phyloP scores from a whole-genome alignment of 30 jellyfish, hydroid and myxozoan species.

The Clytia hemisphaerica region DNA sequence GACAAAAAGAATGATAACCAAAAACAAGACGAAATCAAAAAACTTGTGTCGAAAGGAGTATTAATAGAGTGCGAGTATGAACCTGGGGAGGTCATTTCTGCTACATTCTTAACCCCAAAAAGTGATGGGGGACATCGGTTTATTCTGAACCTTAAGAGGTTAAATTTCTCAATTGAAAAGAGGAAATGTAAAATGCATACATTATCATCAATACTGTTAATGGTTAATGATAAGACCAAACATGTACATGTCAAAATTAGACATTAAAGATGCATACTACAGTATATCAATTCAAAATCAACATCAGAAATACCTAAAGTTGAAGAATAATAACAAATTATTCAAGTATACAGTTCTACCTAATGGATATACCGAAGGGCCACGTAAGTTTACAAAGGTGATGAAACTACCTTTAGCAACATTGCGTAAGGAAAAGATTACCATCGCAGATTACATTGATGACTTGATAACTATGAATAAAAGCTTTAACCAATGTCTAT shows the following conservation, averaged over 20 bases:
- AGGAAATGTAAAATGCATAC: conserved; percentile 31
- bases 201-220: not conserved
- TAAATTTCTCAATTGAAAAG: not conserved
- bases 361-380: conserved; percentile 11
- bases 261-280: conserved; percentile 23
- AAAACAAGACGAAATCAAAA: not conserved
- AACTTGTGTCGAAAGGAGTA: conserved; percentile 7
- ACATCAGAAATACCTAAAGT: conserved; percentile 23
- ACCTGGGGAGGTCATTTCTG: conserved; percentile 12
- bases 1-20: not conserved
- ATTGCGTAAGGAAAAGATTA: not conserved
- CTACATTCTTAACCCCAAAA: conserved; percentile 14
- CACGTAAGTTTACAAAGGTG: conserved; percentile 12
- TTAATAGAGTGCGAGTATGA: conserved; percentile 5
- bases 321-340: not conserved
- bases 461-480: not conserved
- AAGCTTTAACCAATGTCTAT: not conserved
- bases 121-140: conserved; percentile 15
- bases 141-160: conserved; percentile 11
- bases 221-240: not conserved
- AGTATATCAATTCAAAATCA: conserved; percentile 1
- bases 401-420: conserved; percentile 10
- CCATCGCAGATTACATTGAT: conserved; percentile 7
- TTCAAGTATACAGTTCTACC: conserved; percentile 8
- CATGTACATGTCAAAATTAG: conserved; percentile 4